Evolutionary conservation across 2,113 vertebrate species (phyloP).

Genomic region (Cyanocitta stelleri): DNA sequence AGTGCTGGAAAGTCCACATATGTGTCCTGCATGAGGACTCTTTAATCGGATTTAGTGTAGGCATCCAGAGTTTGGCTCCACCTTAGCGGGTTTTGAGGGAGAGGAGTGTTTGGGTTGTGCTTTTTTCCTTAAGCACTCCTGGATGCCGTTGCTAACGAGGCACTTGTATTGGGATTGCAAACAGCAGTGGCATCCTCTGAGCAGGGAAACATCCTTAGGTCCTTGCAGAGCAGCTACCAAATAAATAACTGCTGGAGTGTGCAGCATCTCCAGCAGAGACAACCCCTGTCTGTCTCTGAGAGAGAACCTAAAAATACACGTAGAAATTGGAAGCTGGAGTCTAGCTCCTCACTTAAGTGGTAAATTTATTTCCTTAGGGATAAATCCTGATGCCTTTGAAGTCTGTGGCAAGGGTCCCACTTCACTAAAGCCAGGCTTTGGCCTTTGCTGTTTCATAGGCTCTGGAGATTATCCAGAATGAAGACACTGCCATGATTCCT

Average conservation of each 20-base stretch:
- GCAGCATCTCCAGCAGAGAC: background rate
- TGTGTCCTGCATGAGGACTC: background rate
- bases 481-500: background rate
- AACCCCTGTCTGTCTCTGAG: background rate
- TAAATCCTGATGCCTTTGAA: constrained; percentile 37
- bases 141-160: background rate
- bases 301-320: background rate
- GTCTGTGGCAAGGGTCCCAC: constrained; percentile 16
- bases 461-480: background rate
- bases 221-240: background rate
- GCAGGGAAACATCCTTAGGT: background rate
- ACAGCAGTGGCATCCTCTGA: background rate
- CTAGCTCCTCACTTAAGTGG: background rate
- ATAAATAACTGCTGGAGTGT: background rate
- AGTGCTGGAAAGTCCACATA: constrained; percentile 20
- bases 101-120: constrained; percentile 4
- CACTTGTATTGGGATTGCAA: background rate
- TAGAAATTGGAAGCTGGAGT: background rate
- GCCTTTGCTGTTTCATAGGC: background rate
- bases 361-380: constrained; percentile 8
- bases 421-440: background rate
- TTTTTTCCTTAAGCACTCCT: background rate
- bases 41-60: background rate
- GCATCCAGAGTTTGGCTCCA: constrained; percentile 21
- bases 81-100: background rate